phyloP scores from a whole-genome alignment of 2,113 vertebrate genomes.

The Scolopax mira region DNA sequence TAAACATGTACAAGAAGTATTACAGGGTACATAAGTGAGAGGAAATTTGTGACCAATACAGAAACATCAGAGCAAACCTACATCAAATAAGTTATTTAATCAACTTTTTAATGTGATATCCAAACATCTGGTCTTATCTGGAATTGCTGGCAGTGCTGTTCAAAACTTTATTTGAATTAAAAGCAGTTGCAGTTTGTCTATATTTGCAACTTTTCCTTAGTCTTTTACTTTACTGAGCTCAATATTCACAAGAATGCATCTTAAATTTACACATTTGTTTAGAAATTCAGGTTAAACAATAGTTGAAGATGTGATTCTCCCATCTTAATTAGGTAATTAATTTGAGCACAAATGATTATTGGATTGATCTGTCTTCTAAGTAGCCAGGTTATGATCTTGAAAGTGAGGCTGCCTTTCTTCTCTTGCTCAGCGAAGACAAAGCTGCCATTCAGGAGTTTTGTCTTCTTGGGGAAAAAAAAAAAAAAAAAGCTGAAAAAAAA shows the following conservation, averaged over 20 bases:
- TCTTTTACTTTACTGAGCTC: not conserved
- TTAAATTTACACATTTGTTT: not conserved
- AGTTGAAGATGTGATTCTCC: not conserved
- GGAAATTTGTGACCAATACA: not conserved
- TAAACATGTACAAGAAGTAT: not conserved
- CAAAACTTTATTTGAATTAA: not conserved
- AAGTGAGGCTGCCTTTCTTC: not conserved
- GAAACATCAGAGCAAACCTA: not conserved
- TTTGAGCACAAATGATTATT: not conserved
- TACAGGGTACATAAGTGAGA: not conserved
- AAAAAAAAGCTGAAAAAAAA: fast-evolving
- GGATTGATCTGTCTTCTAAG: not conserved
- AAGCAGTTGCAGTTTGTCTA: not conserved
- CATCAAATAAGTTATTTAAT: not conserved
- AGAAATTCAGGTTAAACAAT: not conserved
- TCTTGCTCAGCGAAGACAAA: not conserved
- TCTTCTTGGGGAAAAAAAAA: not conserved
- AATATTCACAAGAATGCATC: not conserved
- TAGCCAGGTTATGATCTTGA: not conserved
- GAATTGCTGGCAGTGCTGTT: not conserved
- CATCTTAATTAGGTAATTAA: not conserved
- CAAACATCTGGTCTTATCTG: not conserved
- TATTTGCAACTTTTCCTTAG: not conserved
- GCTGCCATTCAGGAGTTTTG: not conserved
- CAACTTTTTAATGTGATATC: not conserved